Conservation (phyloP, 2,797 vertebrate species). For the Eulemur albifrons region DNA sequence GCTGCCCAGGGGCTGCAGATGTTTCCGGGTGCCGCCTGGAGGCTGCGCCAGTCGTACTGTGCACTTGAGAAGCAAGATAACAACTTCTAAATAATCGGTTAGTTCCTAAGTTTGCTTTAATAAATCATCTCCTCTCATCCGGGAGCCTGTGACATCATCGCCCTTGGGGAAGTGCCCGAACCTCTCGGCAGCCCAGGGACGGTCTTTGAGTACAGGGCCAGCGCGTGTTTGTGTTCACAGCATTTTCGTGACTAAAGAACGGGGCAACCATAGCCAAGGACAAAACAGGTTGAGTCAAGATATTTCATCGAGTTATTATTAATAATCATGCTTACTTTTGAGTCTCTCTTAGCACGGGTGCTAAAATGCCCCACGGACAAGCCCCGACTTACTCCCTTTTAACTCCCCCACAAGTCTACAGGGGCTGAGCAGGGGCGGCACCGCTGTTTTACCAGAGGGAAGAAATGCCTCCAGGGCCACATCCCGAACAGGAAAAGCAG, state of each 20-base stretch:
- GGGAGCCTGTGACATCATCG: neutral
- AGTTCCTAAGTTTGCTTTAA: neutral
- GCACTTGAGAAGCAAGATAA: accelerated
- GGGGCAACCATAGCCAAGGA: accelerated
- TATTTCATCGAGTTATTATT: neutral
- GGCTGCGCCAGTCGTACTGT: accelerated
- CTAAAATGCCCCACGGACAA: neutral
- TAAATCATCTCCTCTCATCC: neutral
- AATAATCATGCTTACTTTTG: accelerated
- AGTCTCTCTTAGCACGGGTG: neutral
- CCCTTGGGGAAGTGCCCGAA: neutral
- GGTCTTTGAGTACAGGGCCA: accelerated
- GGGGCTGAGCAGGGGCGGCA: neutral
- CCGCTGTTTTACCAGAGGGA: neutral
- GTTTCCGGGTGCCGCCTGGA: neutral
- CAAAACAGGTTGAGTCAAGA: neutral
- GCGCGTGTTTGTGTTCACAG: accelerated
- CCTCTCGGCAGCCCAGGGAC: accelerated
- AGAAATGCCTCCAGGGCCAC: accelerated
- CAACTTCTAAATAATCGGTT: accelerated
- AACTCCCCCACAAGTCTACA: neutral
- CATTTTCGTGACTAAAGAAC: neutral
- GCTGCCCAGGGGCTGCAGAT: neutral
- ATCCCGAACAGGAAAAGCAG: accelerated
- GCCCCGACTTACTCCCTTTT: neutral